A percentile compares a stretch with the other conserved stretches of the same genome.
These are phyloP conservation scores for Lepilemur ruficaudatus DNA, from an alignment of 2,797 vertebrate genomes.

Conservation along the genomic window DNA sequence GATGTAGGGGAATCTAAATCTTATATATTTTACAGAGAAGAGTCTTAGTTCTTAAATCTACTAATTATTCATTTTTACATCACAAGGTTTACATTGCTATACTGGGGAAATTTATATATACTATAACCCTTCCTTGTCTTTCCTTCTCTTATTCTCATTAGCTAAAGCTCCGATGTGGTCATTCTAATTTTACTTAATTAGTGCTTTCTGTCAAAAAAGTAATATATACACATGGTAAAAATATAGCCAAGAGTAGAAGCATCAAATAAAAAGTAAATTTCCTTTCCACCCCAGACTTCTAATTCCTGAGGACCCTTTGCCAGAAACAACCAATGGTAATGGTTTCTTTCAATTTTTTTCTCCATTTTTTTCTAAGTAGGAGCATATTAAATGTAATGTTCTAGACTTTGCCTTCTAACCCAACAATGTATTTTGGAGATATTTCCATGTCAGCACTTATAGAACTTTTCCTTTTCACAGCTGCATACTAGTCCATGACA, in stretches of 20 bases:
- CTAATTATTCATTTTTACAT: not conserved
- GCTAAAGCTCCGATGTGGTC: not conserved
- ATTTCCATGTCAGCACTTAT: not conserved
- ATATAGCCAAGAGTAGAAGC: not conserved
- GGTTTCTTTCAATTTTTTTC: not conserved
- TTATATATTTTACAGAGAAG: slow-evolving; percentile 10
- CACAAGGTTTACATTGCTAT: slow-evolving; percentile 6
- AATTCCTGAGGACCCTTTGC: not conserved
- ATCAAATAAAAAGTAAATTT: slow-evolving; percentile 17
- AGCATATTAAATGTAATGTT: not conserved
- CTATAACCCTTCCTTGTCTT: not conserved
- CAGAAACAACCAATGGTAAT: not conserved
- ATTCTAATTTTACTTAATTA: slow-evolving; percentile 4
- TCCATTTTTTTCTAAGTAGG: not conserved
- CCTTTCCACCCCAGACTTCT: not conserved
- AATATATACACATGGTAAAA: not conserved
- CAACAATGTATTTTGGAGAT: not conserved
- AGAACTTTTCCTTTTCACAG: not conserved
- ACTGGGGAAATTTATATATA: not conserved
- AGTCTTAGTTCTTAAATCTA: slow-evolving; percentile 24
- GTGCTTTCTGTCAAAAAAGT: not conserved
- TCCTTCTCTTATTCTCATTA: not conserved
- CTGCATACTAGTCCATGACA: not conserved
- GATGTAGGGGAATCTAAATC: not conserved
- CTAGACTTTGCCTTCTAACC: slow-evolving; percentile 18